These are phyloP conservation scores for Octodonta nipae DNA, from an alignment of 2,888 invertebrate species.

Conservation along the genomic window DNA sequence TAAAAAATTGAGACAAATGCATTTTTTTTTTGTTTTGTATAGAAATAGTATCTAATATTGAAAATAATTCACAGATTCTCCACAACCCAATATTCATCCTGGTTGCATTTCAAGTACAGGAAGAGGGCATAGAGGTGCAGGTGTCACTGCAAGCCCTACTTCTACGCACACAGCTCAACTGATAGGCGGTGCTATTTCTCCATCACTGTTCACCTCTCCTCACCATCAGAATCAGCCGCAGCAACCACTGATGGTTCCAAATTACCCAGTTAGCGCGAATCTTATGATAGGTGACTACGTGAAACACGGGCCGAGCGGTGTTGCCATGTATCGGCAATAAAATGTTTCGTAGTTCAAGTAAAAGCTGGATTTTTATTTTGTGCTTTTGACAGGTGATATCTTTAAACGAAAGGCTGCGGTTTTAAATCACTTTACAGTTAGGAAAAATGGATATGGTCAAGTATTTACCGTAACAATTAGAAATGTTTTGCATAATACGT, in stretches of 20 bases:
- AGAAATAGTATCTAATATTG: too few species aligned
- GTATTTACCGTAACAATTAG: too few species aligned
- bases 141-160: constrained; percentile 44
- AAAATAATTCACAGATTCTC: too few species aligned
- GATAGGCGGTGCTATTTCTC: constrained; percentile 58
- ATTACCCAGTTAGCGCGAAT: constrained; percentile 56
- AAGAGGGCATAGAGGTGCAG: constrained; percentile 34
- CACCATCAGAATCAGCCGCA: constrained; percentile 25
- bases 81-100: constrained; percentile 49
- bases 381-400: too few species aligned
- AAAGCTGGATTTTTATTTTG: too few species aligned
- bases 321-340: constrained; percentile 31
- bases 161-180: constrained; percentile 48
- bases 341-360: too few species aligned
- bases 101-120: constrained; percentile 51
- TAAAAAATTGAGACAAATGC: too few species aligned
- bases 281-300: constrained; percentile 67
- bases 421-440: too few species aligned
- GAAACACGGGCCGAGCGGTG: constrained; percentile 32
- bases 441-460: too few species aligned
- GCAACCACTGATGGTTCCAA: constrained; percentile 45
- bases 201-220: constrained; percentile 45
- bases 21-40: too few species aligned
- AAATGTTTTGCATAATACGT: too few species aligned
- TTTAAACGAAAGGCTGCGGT: too few species aligned